A percentile compares a stretch with the other conserved stretches of the same genome.
Conservation (phyloP, 30 jellyfish, hydroid and myxozoan species). For the Catostylus mosaicus region DNA sequence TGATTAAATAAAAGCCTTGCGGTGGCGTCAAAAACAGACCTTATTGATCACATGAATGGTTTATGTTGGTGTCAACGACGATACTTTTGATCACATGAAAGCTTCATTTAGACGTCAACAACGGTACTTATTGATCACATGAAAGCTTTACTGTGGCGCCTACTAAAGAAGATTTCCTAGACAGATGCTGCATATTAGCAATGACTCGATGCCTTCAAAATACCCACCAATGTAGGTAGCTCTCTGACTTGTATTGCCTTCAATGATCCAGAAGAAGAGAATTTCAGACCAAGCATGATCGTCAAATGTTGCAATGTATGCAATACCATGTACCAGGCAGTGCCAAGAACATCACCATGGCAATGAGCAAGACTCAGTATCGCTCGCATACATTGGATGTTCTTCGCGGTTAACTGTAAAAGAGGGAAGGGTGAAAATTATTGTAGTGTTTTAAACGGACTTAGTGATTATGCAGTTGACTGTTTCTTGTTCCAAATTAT, state of each 20-base stretch:
- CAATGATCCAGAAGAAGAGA: conserved; percentile 81
- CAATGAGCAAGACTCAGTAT: conserved; percentile 93
- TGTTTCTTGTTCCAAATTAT: no score
- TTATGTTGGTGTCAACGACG: no score
- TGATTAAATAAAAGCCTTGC: no score
- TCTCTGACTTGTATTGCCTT: conserved; percentile 91
- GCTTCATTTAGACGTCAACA: background rate
- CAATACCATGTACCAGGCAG: conserved; percentile 93
- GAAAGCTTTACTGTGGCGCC: no score
- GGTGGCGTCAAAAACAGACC: no score
- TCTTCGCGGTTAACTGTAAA: conserved; percentile 83
- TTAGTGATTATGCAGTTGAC: no score
- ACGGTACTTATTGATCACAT: background rate
- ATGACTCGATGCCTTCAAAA: background rate
- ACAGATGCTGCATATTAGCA: no score
- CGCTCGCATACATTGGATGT: conserved; percentile 97
- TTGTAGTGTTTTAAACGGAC: no score
- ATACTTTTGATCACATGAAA: no score
- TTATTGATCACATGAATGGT: no score
- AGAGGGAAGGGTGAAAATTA: background rate
- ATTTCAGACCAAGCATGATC: conserved; percentile 83
- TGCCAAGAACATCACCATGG: conserved; percentile 91
- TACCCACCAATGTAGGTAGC: conserved; percentile 80
- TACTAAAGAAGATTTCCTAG: no score
- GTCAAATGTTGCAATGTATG: conserved; percentile 90